Base-by-base conservation (phyloP, 2,113 vertebrate genomes). In the Morone chrysops region DNA sequence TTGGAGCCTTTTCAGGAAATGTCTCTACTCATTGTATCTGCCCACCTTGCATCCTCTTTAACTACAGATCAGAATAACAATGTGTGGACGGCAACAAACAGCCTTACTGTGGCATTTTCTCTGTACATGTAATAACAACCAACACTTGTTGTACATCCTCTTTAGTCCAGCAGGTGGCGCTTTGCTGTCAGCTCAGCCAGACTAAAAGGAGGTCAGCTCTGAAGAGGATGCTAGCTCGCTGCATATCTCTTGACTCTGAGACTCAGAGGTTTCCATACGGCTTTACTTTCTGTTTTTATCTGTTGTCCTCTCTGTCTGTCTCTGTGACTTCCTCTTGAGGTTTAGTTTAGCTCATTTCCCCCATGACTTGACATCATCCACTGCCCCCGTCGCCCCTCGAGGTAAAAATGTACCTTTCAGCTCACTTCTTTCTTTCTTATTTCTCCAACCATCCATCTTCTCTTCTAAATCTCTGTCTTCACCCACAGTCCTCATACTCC, bases 181-280 rank as follows among this genome's bases (percentile, higher is more conserved):
- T 85, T 75, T 63, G 63, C 80, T 68, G 76, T 22, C 80, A 73
- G 70, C 82, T 74, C 67, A 85, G 50, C 69, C 36, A 16, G 41
- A 59, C 11, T 57, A 16, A 89, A 89, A 89, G 73, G 79, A 89
- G 89, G 81, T 87, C 81, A 85, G 79, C 71, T 68, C 14, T 83
- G 77, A 75, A 5, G 78, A 66, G 59, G 60, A 70, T 25, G 56
- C 56, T 54, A 41, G 53, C 48, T 81, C 17, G 3, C 84, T 61
- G 20, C 66, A 57, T 16, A 41, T 56, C 43, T 81, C 59, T 72
- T 36, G 45, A 69, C 51, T 53, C 43, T 40, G 31, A 22, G 63
- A 31, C 31, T 31, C 31, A 31, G 31, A n/a, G 36, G 68, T 78
- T 68, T 31, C 63, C 70, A 6, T 59, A 13, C 40, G 38, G 31